A percentile compares a stretch with the other conserved stretches of the same genome.
Conservation (phyloP, 2,797 vertebrate genomes). For the Arnoldichthys spilopterus region DNA sequence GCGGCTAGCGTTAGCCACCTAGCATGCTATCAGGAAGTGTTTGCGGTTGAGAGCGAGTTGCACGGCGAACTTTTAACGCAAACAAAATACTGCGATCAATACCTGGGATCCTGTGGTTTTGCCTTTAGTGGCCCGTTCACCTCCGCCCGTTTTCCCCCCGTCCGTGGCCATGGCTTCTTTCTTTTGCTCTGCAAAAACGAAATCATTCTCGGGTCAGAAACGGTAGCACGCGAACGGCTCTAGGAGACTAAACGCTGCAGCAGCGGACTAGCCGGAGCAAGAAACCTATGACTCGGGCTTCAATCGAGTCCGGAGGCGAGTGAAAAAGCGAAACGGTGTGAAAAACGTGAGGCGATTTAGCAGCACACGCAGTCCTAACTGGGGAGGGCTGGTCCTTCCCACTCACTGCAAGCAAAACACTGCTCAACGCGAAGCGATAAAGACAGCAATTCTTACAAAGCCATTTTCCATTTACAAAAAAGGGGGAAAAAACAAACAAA, state of each 20-base stretch:
- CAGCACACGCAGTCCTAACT: conserved; percentile 61
- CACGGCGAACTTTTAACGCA: neutral
- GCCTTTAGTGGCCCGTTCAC: conserved; percentile 88
- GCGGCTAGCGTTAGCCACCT: neutral
- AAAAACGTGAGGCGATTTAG: neutral
- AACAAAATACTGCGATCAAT: conserved; percentile 49
- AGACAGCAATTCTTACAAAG: conserved; percentile 65
- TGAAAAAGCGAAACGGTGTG: conserved; percentile 25
- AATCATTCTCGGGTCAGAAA: conserved; percentile 18
- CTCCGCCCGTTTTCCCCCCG: conserved; percentile 92
- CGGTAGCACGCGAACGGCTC: neutral
- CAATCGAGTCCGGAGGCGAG: too few species aligned
- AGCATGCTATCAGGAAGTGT: conserved; percentile 77
- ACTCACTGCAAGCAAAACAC: conserved; percentile 20
- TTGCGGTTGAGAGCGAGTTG: neutral
- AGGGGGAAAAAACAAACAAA: conserved; percentile 21
- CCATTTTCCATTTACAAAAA: conserved; percentile 44
- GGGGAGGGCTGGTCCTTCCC: conserved; percentile 49
- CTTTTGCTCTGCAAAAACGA: conserved; percentile 89
- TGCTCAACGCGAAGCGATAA: neutral
- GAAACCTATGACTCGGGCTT: neutral
- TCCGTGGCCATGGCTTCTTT: conserved; percentile 96
- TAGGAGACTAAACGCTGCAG: neutral
- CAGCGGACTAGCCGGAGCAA: neutral
- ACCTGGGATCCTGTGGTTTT: conserved; percentile 98